Percentiles rank a stretch among this genome's conserved stretches.
These are phyloP conservation scores for Acanthornis magna DNA, from an alignment of 2,797 vertebrate species.

Conservation along the genomic window DNA sequence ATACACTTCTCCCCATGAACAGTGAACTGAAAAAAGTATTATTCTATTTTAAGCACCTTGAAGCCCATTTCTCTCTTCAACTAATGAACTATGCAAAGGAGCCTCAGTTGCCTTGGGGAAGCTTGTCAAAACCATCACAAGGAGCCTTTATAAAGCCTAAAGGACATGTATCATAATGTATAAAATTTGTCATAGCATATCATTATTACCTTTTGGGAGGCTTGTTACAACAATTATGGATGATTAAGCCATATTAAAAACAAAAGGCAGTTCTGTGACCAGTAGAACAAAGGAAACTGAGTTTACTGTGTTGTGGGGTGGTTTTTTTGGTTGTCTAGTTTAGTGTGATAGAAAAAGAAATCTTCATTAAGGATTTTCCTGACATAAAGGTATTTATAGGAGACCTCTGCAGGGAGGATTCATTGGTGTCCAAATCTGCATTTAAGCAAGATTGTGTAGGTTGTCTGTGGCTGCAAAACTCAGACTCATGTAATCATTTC, in stretches of 20 bases:
- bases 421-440: background rate
- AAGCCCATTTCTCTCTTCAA: constrained; percentile 36
- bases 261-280: background rate
- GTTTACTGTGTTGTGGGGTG: background rate
- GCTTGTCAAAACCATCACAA: constrained; percentile 46
- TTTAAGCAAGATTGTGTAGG: background rate
- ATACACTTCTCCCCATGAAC: background rate
- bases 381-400: background rate
- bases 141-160: constrained; percentile 36
- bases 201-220: constrained; percentile 48
- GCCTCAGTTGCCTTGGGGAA: constrained; percentile 33
- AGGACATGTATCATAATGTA: constrained; percentile 39
- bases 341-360: background rate
- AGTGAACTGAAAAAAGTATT: background rate
- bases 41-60: constrained; percentile 25
- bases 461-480: background rate
- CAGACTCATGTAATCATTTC: background rate
- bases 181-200: constrained; percentile 43
- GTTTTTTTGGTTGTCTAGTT: background rate
- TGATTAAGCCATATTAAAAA: constrained; percentile 12
- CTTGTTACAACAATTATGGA: background rate
- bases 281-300: background rate
- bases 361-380: background rate
- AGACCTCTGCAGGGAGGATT: background rate
- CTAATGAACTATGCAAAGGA: constrained; percentile 51